These are phyloP conservation scores for Temnothorax rugatulus DNA, from an alignment of 2,888 invertebrate species.

Conservation along the genomic window DNA sequence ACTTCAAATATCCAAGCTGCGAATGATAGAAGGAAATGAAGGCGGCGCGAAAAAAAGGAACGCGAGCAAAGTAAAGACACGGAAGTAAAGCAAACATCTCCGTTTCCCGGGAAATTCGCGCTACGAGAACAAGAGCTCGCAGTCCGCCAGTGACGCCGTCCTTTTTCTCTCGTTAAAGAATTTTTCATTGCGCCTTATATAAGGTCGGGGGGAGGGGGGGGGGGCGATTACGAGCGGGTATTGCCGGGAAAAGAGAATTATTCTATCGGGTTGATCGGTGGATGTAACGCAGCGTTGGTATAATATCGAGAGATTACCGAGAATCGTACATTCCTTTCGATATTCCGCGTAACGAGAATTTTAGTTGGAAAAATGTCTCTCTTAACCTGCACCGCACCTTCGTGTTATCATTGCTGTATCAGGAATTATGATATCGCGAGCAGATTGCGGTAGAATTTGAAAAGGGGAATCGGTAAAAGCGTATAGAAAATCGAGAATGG, in stretches of 20 bases:
- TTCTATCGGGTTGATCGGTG: constrained; percentile 45
- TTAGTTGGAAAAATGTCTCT: constrained; percentile 32
- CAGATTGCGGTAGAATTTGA: constrained; percentile 9
- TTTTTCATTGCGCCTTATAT: constrained; percentile 34
- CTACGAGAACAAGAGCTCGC: constrained; percentile 55
- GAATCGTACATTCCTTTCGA: constrained; percentile 20
- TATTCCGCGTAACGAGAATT: constrained; percentile 27
- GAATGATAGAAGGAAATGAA: constrained; percentile 53
- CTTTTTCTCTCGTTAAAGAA: constrained; percentile 52
- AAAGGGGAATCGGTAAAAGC: not conserved
- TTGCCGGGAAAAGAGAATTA: constrained; percentile 36
- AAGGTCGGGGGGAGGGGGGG: too few relatives aligned
- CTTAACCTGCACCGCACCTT: not conserved
- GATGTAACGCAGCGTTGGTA: constrained; percentile 1
- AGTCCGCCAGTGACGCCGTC: constrained; percentile 51
- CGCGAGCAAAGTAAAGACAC: constrained; percentile 44
- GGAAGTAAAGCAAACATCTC: constrained; percentile 62
- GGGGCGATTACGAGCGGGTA: constrained; percentile 24
- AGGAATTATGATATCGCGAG: constrained; percentile 31
- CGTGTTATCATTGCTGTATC: constrained; percentile 9
- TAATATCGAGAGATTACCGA: constrained; percentile 31
- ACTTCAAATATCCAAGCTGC: constrained; percentile 58
- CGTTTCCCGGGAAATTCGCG: constrained; percentile 63
- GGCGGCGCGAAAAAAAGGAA: constrained; percentile 22
- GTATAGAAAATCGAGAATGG: not conserved